These are phyloP conservation scores for Cosmopolites sordidus DNA, from an alignment of 2,888 invertebrate species.

Conservation along the genomic window DNA sequence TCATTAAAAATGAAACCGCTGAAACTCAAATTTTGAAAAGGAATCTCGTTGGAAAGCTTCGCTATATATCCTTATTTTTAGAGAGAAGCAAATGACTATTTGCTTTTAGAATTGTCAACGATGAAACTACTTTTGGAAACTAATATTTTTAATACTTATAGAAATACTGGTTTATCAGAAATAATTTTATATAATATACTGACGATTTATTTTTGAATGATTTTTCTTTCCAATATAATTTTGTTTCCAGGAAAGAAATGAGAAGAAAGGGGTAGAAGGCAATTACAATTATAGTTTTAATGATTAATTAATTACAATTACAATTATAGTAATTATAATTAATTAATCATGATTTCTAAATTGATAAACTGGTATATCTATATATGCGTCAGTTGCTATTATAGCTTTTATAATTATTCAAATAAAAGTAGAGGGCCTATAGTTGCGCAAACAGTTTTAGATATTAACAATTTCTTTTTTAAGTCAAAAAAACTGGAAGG, in stretches of 20 bases:
- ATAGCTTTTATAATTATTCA: conserved; percentile 4
- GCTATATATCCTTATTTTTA: neutral
- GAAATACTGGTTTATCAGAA: too few relatives aligned
- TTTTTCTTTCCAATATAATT: too few relatives aligned
- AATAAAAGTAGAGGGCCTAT: conserved; percentile 44
- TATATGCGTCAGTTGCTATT: too few relatives aligned
- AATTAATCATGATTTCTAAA: too few relatives aligned
- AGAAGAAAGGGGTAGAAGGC: too few relatives aligned
- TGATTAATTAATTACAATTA: neutral
- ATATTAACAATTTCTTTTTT: conserved; percentile 33
- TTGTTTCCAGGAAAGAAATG: too few relatives aligned
- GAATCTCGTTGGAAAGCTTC: conserved; percentile 7
- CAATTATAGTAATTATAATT: neutral
- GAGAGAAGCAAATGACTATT: neutral
- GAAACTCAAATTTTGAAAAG: neutral
- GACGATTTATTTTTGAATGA: too few relatives aligned
- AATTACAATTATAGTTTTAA: too few relatives aligned
- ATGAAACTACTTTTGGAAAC: neutral
- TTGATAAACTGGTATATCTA: too few relatives aligned
- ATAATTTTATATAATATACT: too few relatives aligned
- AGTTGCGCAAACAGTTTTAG: conserved; percentile 39
- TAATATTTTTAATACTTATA: neutral
- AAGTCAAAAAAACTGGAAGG: conserved; percentile 32
- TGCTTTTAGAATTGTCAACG: neutral
- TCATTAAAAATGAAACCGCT: conserved; percentile 1